Conservation (phyloP, 2,797 vertebrate species). For the Hemitrygon akajei region DNA sequence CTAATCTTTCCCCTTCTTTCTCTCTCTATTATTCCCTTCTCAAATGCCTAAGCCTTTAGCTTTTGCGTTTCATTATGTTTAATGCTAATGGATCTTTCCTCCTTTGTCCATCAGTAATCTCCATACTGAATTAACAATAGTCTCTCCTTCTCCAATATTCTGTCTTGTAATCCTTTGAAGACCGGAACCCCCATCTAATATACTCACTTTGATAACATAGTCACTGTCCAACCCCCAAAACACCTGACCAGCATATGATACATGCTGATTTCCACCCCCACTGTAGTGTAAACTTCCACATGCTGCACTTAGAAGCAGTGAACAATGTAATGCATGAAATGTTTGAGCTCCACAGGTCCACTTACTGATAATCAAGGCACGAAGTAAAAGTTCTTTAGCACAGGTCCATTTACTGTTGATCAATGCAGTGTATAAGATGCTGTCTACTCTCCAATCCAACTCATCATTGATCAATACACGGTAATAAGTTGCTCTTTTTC, state of each 20-base stretch:
- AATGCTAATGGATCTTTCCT: not conserved
- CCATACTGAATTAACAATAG: not conserved
- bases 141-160: not conserved
- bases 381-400: no score
- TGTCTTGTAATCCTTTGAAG: not conserved
- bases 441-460: not conserved
- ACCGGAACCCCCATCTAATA: not conserved
- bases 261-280: not conserved
- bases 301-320: not conserved
- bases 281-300: no score
- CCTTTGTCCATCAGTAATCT: not conserved
- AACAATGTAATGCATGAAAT: not conserved
- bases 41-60: not conserved
- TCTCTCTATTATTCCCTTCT: not conserved
- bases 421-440: not conserved
- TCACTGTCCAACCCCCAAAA: not conserved
- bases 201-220: not conserved
- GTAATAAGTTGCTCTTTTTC: not conserved
- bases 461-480: not conserved
- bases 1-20: not conserved
- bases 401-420: not conserved
- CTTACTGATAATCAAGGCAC: no score
- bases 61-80: not conserved
- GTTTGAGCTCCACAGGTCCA: not conserved
- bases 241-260: not conserved